Evolutionary conservation across 2,888 invertebrate species (phyloP).

Genomic region (Athrips mouffetella): DNA sequence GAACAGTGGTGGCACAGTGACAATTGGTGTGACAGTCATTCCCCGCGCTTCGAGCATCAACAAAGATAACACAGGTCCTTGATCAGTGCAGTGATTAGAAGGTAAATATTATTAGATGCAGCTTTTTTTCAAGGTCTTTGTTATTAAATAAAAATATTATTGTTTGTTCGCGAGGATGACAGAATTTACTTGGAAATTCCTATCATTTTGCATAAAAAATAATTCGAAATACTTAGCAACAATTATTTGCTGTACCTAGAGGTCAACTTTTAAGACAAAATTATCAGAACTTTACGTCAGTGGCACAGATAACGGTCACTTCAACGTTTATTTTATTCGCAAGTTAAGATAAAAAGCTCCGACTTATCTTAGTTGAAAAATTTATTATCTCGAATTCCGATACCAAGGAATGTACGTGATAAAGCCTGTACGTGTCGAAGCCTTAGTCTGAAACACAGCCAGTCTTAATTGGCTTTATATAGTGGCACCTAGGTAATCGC

Average conservation of each 20-base stretch:
- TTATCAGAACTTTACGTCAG: conserved; percentile 51
- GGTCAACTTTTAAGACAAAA: conserved; percentile 30
- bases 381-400: neutral
- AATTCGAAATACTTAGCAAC: neutral
- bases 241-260: conserved; percentile 3
- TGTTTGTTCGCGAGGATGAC: conserved; percentile 12
- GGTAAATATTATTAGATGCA: conserved; percentile 59
- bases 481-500: conserved; percentile 24
- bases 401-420: conserved; percentile 1
- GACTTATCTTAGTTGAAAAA: conserved; percentile 31
- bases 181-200: too few relatives aligned
- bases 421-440: conserved; percentile 1
- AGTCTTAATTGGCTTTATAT: conserved; percentile 15
- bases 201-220: too few relatives aligned
- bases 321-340: conserved; percentile 30
- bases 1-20: conserved; percentile 76
- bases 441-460: conserved; percentile 1
- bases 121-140: conserved; percentile 3
- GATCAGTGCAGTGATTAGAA: conserved; percentile 55
- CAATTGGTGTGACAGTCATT: conserved; percentile 71
- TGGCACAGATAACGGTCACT: conserved; percentile 32
- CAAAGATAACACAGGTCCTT: conserved; percentile 61
- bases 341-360: conserved; percentile 31
- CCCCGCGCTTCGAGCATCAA: conserved; percentile 67
- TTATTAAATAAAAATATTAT: conserved; percentile 11